Conservation (phyloP, 1,140 invertebrate genomes). For the Galleria mellonella region DNA sequence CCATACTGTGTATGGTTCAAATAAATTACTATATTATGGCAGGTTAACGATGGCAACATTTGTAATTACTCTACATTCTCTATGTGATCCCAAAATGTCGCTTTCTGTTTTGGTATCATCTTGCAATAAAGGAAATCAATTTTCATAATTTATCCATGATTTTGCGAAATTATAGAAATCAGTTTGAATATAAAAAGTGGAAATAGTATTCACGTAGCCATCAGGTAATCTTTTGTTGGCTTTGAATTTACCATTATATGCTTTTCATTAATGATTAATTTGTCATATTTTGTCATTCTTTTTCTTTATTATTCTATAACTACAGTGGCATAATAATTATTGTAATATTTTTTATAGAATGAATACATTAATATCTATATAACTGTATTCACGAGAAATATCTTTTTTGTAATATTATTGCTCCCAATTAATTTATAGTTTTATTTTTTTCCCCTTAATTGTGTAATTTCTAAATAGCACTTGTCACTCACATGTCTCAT, state of each 20-base stretch:
- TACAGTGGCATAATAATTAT: background rate
- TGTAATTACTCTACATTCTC: slow-evolving; percentile 13
- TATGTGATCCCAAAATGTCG: slow-evolving; percentile 63
- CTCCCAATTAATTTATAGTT: too few relatives aligned
- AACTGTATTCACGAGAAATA: too few relatives aligned
- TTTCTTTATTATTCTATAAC: background rate
- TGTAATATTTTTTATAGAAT: too few relatives aligned
- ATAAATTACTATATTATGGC: too few relatives aligned
- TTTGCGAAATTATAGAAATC: slow-evolving; percentile 25
- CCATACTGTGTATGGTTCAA: too few relatives aligned
- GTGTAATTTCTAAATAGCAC: too few relatives aligned
- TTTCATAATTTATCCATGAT: slow-evolving; percentile 51
- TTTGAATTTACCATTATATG: slow-evolving; percentile 1
- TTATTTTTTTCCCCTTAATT: too few relatives aligned
- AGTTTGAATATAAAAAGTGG: slow-evolving; percentile 18
- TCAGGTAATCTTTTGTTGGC: slow-evolving; percentile 8
- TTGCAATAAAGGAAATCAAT: slow-evolving; percentile 58
- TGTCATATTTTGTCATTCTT: slow-evolving; percentile 29
- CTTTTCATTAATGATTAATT: slow-evolving; percentile 21
- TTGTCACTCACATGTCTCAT: too few relatives aligned
- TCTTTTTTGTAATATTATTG: too few relatives aligned
- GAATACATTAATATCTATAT: too few relatives aligned
- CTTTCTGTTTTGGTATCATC: slow-evolving; percentile 65
- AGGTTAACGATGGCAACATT: background rate
- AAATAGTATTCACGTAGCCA: slow-evolving; percentile 4